Conservation (phyloP, 2,113 vertebrate genomes). For the Typhlomys cinereus region DNA sequence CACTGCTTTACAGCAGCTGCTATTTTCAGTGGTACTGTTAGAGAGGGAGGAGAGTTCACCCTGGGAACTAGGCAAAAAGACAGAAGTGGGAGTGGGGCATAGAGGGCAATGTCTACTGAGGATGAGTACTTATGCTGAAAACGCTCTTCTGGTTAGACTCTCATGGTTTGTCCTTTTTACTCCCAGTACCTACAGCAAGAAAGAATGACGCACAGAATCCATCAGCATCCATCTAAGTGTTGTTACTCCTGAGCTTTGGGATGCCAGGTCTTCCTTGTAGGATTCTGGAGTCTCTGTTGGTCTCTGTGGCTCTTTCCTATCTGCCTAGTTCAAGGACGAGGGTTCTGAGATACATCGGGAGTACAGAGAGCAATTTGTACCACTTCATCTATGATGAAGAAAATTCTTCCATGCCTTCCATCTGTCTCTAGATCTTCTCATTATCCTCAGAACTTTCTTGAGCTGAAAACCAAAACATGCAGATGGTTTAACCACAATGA, state of each 20-base stretch:
- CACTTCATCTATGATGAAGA: rapidly evolving
- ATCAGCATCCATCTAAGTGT: background rate
- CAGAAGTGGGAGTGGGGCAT: rapidly evolving
- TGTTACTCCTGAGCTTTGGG: background rate
- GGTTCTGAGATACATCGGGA: rapidly evolving
- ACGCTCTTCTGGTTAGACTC: background rate
- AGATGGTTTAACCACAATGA: background rate
- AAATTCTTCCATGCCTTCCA: background rate
- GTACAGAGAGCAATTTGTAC: background rate
- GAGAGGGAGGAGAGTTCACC: background rate
- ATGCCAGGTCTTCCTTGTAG: rapidly evolving
- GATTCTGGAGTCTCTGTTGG: background rate
- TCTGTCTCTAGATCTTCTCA: background rate
- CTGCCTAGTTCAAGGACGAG: background rate
- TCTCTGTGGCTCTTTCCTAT: background rate
- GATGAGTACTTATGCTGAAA: background rate
- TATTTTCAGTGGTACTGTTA: constrained; percentile 2
- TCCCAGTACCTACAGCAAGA: background rate
- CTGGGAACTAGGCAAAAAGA: background rate
- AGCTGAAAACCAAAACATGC: background rate
- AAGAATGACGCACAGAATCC: background rate
- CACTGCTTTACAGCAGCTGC: constrained; percentile 6
- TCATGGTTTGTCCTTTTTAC: background rate
- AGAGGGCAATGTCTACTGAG: background rate
- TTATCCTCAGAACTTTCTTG: background rate